Evolutionary conservation across 2,888 invertebrate species (phyloP).

Genomic region (Drosophila borealis): DNA sequence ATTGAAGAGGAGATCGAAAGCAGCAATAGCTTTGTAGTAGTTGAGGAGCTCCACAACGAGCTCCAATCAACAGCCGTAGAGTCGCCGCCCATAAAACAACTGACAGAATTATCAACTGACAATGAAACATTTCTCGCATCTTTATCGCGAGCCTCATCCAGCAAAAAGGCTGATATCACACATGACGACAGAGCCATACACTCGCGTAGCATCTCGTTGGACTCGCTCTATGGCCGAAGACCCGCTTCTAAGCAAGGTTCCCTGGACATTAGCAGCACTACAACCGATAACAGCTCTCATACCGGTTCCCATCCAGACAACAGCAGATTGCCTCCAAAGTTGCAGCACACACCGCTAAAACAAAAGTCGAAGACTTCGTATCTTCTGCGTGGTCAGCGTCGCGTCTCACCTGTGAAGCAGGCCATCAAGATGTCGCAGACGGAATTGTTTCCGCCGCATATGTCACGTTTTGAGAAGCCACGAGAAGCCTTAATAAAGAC

Average conservation of each 20-base stretch:
- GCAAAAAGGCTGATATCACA: slow-evolving; percentile 14
- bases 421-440: slow-evolving; percentile 79
- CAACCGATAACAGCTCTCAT: slow-evolving; percentile 79
- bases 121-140: slow-evolving; percentile 7
- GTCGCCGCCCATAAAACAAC: slow-evolving; percentile 2
- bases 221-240: slow-evolving; percentile 76
- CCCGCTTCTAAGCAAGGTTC: slow-evolving; percentile 62
- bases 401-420: slow-evolving; percentile 83
- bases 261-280: slow-evolving; percentile 66
- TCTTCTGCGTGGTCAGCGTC: slow-evolving; percentile 79
- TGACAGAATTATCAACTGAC: slow-evolving; percentile 2
- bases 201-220: slow-evolving; percentile 69
- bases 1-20: slow-evolving; percentile 84
- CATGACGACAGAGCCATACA: slow-evolving; percentile 36
- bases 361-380: slow-evolving; percentile 83
- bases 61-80: slow-evolving; percentile 31
- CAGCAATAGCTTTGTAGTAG: slow-evolving; percentile 70
- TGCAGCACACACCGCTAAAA: slow-evolving; percentile 75
- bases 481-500: slow-evolving; percentile 88
- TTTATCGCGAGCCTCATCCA: slow-evolving; percentile 7
- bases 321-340: slow-evolving; percentile 27
- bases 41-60: slow-evolving; percentile 57
- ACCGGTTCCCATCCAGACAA: slow-evolving; percentile 63
- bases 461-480: slow-evolving; percentile 87
- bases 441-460: slow-evolving; percentile 79